Percentiles rank a stretch among this genome's conserved stretches.
These are phyloP conservation scores for Octopus bimaculoides DNA, from an alignment of 1,140 invertebrate genomes.

Conservation along the genomic window DNA sequence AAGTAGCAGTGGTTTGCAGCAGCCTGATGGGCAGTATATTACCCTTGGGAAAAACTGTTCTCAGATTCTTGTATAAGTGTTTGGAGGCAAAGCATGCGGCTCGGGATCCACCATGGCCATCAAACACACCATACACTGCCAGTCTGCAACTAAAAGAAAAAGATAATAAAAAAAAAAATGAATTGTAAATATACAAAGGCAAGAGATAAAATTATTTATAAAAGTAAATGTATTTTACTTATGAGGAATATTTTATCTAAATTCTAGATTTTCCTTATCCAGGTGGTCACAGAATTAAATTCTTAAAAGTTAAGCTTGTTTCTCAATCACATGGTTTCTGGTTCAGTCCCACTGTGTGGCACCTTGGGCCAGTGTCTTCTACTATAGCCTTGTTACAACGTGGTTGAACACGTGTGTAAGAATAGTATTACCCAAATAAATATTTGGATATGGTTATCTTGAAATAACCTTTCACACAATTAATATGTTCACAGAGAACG, in stretches of 20 bases:
- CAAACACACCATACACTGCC: constrained; percentile 58
- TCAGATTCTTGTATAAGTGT: constrained; percentile 55
- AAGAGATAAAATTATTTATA: too few relatives aligned
- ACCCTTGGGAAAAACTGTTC: constrained; percentile 58
- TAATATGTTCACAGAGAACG: too few relatives aligned
- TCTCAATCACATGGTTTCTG: too few relatives aligned
- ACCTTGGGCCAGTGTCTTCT: too few relatives aligned
- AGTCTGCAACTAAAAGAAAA: constrained; percentile 48
- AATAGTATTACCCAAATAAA: too few relatives aligned
- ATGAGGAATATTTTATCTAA: neutral
- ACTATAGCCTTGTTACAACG: too few relatives aligned
- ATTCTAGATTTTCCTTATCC: neutral
- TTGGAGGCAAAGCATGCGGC: constrained; percentile 59
- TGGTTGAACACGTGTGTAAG: too few relatives aligned
- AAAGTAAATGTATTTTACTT: neutral
- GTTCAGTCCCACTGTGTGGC: too few relatives aligned
- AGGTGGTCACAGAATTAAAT: neutral
- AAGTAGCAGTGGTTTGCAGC: neutral
- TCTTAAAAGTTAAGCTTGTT: constrained; percentile 2
- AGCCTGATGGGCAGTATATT: constrained; percentile 26
- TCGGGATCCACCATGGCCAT: constrained; percentile 59
- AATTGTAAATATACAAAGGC: neutral
- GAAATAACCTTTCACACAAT: too few relatives aligned
- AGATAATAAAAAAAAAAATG: constrained; percentile 10
- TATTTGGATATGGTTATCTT: too few relatives aligned